Percentiles rank a stretch among this genome's conserved stretches.
These are phyloP conservation scores for Sturnus vulgaris DNA, from an alignment of 2,113 vertebrate genomes.

Conservation along the genomic window DNA sequence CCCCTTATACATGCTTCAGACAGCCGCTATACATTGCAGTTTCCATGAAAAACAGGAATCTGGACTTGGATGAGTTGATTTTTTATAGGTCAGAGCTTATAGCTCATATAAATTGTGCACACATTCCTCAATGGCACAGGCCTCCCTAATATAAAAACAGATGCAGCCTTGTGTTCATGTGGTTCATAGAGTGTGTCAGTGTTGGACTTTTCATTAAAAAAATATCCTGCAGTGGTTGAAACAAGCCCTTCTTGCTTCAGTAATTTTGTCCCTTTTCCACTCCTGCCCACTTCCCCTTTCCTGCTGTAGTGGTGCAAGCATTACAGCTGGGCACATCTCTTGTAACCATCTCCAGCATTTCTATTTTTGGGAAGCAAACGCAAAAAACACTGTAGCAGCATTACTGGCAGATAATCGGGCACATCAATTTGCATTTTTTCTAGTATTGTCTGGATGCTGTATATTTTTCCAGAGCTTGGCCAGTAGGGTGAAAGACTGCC, in stretches of 20 bases:
- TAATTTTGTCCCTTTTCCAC: background rate
- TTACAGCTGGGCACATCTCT: background rate
- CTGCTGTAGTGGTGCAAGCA: background rate
- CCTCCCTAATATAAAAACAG: constrained; percentile 34
- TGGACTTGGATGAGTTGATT: constrained; percentile 37
- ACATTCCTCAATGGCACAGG: constrained; percentile 10
- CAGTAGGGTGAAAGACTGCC: background rate
- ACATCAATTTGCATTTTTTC: background rate
- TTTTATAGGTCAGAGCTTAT: constrained; percentile 38
- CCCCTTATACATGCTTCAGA: background rate
- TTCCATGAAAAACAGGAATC: constrained; percentile 62
- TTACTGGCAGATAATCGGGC: background rate
- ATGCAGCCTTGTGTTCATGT: background rate
- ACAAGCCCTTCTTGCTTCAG: background rate
- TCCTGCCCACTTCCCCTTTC: background rate
- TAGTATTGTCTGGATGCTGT: background rate
- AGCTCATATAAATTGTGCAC: constrained; percentile 33
- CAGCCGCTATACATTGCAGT: constrained; percentile 19
- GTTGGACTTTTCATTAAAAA: background rate
- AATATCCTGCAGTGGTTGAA: background rate
- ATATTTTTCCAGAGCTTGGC: background rate
- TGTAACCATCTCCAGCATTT: background rate
- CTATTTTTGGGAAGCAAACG: background rate
- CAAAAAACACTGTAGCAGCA: background rate
- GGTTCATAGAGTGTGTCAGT: background rate